Evolutionary conservation across 2,888 invertebrate genomes (phyloP), one percentile per base, ranked within the genome.

Genomic region (Mythimna vitellina): DNA sequence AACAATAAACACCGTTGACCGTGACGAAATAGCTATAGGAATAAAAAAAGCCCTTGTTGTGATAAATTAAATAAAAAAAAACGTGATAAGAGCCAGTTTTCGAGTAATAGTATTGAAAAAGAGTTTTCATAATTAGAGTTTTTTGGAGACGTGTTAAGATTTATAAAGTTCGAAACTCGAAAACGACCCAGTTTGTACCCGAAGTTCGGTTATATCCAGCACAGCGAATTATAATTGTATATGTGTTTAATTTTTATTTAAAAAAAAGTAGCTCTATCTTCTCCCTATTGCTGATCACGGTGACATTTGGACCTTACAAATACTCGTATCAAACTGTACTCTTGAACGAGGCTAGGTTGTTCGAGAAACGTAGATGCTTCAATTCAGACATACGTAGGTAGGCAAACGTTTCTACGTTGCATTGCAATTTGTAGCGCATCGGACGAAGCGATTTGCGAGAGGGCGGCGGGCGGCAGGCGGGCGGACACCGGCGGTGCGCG

Each of bases 361-460:
- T 14, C 6, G 29, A 22, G 25, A 49, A 54, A 42, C 42, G 14
- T 22, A 49, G 29, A 12, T 68, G 29, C n/a, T n/a, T 61, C 29
- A 42, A n/a, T 70, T 53, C 9, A 42, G 22, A 56, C 20, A 35
- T 22, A 42, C 20, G 14, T 51, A 32, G 1, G 17, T 61, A 38
- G n/a, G 32, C 54, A 75, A 62, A 7, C 25, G 17, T 29, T 56
- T 62, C 22, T 63, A 53, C 42, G 65, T 65, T 77, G 71, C 56
- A 70, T 65, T 81, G 62, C 56, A 77, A 57, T 57, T 69, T 70
- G 61, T 65, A 76, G 61, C 51, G 61, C 64, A 76, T 76, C 51
- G 64, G 54, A 57, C 35, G 54, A 56, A 54, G 64, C 42, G 71
- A 57, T 56, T 60, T 54, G 46, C n/a, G 38, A 61, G 64, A 35